Conservation (phyloP, 2,113 vertebrate genomes). For the Naja naja region DNA sequence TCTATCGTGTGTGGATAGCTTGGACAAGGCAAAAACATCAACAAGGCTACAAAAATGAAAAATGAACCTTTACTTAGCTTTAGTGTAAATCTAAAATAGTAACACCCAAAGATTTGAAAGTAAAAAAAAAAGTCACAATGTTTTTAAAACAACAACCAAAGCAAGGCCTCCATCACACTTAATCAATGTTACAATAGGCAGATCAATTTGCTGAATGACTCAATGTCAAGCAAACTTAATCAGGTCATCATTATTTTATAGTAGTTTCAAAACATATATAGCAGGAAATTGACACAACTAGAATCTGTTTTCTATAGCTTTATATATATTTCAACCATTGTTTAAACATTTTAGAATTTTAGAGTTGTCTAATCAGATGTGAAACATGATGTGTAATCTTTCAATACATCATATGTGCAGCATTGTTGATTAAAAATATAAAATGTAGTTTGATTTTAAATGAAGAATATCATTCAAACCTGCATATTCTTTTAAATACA, state of each 20-base stretch:
- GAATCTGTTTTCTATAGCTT: slow-evolving; percentile 20
- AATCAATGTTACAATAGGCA: neutral
- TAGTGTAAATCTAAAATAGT: neutral
- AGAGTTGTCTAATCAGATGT: neutral
- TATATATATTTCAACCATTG: slow-evolving; percentile 17
- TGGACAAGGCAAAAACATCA: neutral
- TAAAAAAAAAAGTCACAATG: neutral
- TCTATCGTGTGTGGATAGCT: neutral
- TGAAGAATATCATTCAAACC: neutral
- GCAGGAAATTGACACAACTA: neutral
- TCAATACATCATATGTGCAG: neutral
- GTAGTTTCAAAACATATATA: slow-evolving; percentile 16
- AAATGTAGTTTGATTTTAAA: neutral
- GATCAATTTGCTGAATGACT: slow-evolving; percentile 36
- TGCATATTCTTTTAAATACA: neutral
- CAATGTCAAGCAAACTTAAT: slow-evolving; percentile 9
- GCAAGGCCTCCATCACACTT: neutral
- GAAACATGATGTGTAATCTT: neutral
- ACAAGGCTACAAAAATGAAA: neutral
- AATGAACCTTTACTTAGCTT: neutral
- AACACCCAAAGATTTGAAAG: neutral
- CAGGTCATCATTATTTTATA: slow-evolving; percentile 40
- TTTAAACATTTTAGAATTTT: neutral
- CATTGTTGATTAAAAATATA: neutral
- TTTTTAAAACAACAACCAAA: neutral